Conservation (phyloP, 2,888 invertebrate genomes). For the Ditylenchus weischeri region DNA sequence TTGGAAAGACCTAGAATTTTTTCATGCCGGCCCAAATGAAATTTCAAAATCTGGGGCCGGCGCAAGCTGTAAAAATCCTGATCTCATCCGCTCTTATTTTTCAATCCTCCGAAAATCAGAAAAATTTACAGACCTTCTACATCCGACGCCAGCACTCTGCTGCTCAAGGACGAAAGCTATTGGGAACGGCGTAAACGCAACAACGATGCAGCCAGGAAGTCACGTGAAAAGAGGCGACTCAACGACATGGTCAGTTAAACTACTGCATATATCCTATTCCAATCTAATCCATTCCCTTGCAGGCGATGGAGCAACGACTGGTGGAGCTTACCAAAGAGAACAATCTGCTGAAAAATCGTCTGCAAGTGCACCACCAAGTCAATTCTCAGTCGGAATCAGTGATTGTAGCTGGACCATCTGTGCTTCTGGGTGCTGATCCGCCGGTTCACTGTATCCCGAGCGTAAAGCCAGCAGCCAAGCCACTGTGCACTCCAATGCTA, state of each 20-base stretch:
- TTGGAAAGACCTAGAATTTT: too few relatives aligned
- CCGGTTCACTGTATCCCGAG: neutral
- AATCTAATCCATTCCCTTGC: conserved; percentile 57
- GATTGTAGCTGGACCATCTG: conserved; percentile 24
- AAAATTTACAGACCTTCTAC: neutral
- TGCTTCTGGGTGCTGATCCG: neutral
- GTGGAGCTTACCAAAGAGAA: conserved; percentile 91
- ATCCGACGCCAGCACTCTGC: conserved; percentile 3
- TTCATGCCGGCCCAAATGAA: too few relatives aligned
- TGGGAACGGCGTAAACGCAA: conserved; percentile 29
- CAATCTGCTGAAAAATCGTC: conserved; percentile 84
- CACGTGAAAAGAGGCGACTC: conserved; percentile 24
- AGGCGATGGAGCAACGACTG: conserved; percentile 89
- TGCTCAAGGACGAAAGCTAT: conserved; percentile 22
- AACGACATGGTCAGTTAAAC: conserved; percentile 82
- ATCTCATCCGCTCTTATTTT: too few relatives aligned
- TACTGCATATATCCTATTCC: neutral
- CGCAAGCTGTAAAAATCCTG: too few relatives aligned
- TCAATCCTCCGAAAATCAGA: too few relatives aligned
- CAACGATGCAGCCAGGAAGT: conserved; percentile 26
- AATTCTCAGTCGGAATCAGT: conserved; percentile 23
- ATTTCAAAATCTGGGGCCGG: too few relatives aligned
- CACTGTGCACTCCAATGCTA: too few relatives aligned
- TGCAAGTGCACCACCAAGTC: conserved; percentile 60
- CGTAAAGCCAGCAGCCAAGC: too few relatives aligned